Conservation (phyloP, 2,113 vertebrate genomes). For the Pelecanus crispus region DNA sequence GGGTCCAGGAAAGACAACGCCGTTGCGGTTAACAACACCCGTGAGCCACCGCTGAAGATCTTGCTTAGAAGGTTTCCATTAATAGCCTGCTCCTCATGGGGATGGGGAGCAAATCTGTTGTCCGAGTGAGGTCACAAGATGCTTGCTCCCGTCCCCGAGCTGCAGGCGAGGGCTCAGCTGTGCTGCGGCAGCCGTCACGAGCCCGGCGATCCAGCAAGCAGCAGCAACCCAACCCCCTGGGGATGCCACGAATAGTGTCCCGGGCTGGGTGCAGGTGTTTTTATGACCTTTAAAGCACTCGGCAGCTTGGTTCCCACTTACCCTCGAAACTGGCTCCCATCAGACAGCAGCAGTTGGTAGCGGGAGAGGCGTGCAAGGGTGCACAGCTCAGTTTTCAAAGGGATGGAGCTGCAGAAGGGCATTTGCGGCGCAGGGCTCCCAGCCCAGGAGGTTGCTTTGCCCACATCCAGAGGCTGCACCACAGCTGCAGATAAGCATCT, state of each 20-base stretch:
- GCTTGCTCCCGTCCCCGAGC: neutral
- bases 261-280: neutral
- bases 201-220: neutral
- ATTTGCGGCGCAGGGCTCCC: neutral
- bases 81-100: neutral
- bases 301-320: neutral
- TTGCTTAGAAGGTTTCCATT: neutral
- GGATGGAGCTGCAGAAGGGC: neutral
- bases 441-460: neutral
- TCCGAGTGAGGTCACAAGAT: neutral
- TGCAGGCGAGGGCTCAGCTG: neutral
- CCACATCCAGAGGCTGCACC: neutral
- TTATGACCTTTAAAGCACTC: neutral
- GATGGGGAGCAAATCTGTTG: neutral
- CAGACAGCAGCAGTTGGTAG: neutral
- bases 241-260: neutral
- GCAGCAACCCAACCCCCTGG: neutral
- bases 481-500: accelerated
- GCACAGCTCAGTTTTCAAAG: neutral
- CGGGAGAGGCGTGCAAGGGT: neutral
- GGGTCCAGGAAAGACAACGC: neutral
- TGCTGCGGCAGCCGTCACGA: accelerated
- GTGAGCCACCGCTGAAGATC: neutral
- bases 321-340: neutral
- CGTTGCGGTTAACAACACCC: neutral